Evolutionary conservation across 2,113 vertebrate genomes (phyloP), one percentile per base, ranked within the genome.

Genomic region (Leucosticte australis): DNA sequence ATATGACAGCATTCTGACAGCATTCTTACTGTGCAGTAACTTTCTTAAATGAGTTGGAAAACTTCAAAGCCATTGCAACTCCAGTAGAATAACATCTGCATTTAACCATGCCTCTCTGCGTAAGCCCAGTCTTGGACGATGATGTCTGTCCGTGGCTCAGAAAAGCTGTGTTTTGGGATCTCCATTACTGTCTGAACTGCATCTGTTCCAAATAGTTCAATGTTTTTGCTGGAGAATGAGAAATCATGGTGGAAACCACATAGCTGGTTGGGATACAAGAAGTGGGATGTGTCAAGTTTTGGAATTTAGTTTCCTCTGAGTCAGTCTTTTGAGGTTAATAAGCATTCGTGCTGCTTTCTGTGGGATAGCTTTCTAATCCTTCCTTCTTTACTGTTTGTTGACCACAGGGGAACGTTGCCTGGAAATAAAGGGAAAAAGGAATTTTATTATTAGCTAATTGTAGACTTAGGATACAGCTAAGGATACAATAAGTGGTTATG

Each of bases 281-380:
- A 78, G 49, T 69, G 93, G 46, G 56, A 91, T 57, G 67, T 83
- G 81, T 95, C 87, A 96, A 76, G 81, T 82, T 94, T 82, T 83
- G 86, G 64, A 91, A 93, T 68, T 70, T 26, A 78, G 86, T 93
- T 94, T 94, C 83, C 82, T 95, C 88, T 96, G 93, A 97, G 84
- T 97, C 89, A 96, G 84, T 96, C 79, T 90, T 96, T 82, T 94
- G 91, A 90, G 94, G 90, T 92, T 92, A 93, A 87, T 93, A 95
- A 76, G 67, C 50, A 85, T 83, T 83, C 82, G 59, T 49, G 44
- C 80, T 89, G 47, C 73, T 89, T 93, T 94, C 79, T 91, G 92
- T 80, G 62, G 84, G 63, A 83, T 74, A 83, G 71, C 30, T 94
- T 94, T 93, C 74, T 65, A 95, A 89, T 65, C 75, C 47, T 93